Base-by-base conservation (phyloP, 2,888 invertebrate genomes). In the Portevinia maculata region DNA sequence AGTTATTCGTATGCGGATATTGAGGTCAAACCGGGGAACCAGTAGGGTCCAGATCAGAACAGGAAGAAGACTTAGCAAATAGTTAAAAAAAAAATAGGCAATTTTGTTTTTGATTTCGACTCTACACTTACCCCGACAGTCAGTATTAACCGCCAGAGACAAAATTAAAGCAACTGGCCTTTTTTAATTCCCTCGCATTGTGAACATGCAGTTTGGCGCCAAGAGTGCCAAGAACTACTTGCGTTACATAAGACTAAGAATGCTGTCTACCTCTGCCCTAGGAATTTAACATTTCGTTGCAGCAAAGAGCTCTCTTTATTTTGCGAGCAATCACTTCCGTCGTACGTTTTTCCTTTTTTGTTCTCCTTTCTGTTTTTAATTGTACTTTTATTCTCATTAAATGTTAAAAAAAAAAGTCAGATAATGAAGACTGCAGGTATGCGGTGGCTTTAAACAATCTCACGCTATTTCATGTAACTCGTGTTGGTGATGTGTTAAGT, bases 311-410 rank as follows among this genome's bases (percentile, higher is more conserved):
- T 41, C 48, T 37, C 32, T 30, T 6, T 41, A 53, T 57, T 46
- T 64, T 79, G 60, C 17, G 44, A 48, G 60, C 52, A 48, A 70
- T 70, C 62, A 76, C 62, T 76, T 70, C 76, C 76, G 57, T 65
- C 21, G 15, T 44, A 55, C 32, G 53, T 48, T 46, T 69, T 41
- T 30, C 8, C 21, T n/a, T 28, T 50, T 19, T 48, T 67, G 30
- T 15, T 41, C 21, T 34, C 15, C 24, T 44, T 37, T 15, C 13
- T n/a, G 9, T 46, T 17, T 44, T 37, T 73, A 24, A 41, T 32
- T 41, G 7, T 39, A 65, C 64, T 37, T 75, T 81, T 81, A 75
- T 59, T 81, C 75, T 70, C 75, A 81, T 81, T 69, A 81, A 64
- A 64, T 57, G 57, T 76, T 11, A 7, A 19, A 46, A 65, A 19